phyloP scores from a whole-genome alignment of 2,797 vertebrate species.

The Pteropus rufus region DNA sequence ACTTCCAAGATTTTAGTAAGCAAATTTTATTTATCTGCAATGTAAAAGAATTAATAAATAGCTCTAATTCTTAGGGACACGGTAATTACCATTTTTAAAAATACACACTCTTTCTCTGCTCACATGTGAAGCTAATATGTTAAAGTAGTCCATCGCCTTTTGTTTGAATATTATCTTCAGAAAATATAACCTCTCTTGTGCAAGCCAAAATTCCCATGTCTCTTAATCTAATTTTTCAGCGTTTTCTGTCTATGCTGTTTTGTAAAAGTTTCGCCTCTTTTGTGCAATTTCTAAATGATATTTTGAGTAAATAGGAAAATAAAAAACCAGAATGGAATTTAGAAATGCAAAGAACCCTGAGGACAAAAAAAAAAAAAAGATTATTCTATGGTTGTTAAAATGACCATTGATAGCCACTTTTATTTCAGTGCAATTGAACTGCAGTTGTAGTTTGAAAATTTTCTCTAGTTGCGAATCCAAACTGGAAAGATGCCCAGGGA shows the following conservation, averaged over 20 bases:
- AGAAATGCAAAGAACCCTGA: background rate
- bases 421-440: background rate
- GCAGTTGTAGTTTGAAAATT: background rate
- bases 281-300: background rate
- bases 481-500: background rate
- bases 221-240: background rate
- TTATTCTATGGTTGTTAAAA: background rate
- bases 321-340: background rate
- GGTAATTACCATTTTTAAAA: background rate
- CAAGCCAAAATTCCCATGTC: background rate
- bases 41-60: background rate
- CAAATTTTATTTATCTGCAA: background rate
- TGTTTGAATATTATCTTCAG: background rate
- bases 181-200: background rate
- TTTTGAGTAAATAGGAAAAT: background rate
- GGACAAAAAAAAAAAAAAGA: background rate
- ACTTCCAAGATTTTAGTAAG: background rate
- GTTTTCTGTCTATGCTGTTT: background rate
- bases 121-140: background rate
- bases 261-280: background rate
- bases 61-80: background rate
- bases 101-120: background rate
- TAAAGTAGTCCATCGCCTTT: background rate
- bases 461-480: background rate
- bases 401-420: background rate